Evolutionary conservation across 2,888 invertebrate species (phyloP).

Genomic region (Eulithis testata): DNA sequence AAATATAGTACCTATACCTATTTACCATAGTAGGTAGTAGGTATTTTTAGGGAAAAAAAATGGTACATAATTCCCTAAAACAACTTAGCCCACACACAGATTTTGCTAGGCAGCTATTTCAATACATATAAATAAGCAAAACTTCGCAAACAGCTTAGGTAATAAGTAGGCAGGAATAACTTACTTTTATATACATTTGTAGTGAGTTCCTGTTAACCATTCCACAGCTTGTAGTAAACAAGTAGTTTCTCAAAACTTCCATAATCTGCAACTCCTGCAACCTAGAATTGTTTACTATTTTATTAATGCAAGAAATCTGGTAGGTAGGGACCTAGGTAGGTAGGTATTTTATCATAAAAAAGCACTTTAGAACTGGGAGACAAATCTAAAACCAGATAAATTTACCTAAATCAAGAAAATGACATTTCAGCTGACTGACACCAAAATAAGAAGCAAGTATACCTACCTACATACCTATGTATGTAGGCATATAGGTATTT

Average conservation of each 20-base stretch:
- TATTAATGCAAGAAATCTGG: conserved; percentile 11
- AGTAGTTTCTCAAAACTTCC: conserved; percentile 19
- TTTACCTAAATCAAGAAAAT: conserved; percentile 24
- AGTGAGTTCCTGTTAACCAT: conserved; percentile 19
- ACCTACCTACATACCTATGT: too few relatives aligned
- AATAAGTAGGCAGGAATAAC: conserved; percentile 12
- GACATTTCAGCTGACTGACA: conserved; percentile 59
- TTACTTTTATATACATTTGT: conserved; percentile 30
- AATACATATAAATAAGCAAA: conserved; percentile 6
- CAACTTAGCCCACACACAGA: not conserved
- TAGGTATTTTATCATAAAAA: not conserved
- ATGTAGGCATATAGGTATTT: too few relatives aligned
- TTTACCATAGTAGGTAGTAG: not conserved
- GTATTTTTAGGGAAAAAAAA: too few relatives aligned
- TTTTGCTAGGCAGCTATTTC: conserved; percentile 16
- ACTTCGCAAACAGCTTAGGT: conserved; percentile 4
- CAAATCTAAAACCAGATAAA: not conserved
- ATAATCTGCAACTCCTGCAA: conserved; percentile 37
- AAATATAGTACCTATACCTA: too few relatives aligned
- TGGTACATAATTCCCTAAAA: too few relatives aligned
- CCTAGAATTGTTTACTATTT: conserved; percentile 34
- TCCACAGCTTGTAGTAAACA: conserved; percentile 15
- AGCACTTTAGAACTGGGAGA: not conserved
- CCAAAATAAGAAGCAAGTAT: conserved; percentile 53
- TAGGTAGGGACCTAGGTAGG: not conserved